Conservation (phyloP, 1,140 invertebrate genomes). For the Olivierus martensii region DNA sequence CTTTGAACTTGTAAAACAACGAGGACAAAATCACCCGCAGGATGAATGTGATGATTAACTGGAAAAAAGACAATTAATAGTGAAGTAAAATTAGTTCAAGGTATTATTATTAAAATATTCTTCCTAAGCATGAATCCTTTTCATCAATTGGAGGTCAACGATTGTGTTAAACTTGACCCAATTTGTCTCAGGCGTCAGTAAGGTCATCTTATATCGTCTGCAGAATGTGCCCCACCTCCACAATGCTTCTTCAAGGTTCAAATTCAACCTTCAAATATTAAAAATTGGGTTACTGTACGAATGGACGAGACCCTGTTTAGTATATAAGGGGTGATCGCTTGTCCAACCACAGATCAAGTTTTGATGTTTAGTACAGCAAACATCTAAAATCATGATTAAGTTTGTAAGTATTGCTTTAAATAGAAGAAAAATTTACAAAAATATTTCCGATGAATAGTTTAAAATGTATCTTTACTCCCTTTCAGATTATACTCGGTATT, state of each 20-base stretch:
- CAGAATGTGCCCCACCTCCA: neutral
- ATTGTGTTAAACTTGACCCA: constrained; percentile 15
- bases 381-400: neutral
- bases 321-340: neutral
- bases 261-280: neutral
- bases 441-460: neutral
- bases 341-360: no score
- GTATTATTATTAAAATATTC: no score
- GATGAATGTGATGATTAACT: no score
- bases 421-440: neutral
- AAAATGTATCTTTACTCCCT: neutral
- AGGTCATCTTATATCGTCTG: neutral
- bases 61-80: no score
- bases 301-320: neutral
- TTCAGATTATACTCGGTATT: neutral
- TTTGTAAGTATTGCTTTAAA: neutral
- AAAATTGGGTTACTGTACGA: constrained; percentile 1
- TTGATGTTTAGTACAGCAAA: no score
- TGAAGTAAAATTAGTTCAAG: no score
- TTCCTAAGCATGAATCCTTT: no score
- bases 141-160: neutral
- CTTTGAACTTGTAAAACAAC: no score
- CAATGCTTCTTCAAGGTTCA: neutral
- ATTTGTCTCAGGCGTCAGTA: neutral
- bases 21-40: no score